Conservation (phyloP, 2,113 vertebrate species). For the Petaurus breviceps region DNA sequence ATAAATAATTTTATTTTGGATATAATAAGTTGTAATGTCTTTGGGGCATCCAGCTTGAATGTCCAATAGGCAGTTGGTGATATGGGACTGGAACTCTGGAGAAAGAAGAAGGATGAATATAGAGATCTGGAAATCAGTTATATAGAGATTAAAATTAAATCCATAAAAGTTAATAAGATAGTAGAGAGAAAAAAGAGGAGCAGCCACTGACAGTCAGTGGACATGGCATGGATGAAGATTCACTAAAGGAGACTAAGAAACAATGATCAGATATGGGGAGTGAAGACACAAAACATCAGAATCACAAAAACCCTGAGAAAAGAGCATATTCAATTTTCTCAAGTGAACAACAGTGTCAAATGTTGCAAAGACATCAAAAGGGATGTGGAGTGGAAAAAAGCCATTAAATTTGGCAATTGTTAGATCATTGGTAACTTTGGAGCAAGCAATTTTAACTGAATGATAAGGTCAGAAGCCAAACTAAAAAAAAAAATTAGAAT, state of each 20-base stretch:
- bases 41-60: too few relatives aligned
- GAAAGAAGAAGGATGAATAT: not conserved
- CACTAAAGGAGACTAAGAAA: not conserved
- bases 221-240: not conserved
- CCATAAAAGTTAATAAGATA: not conserved
- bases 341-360: not conserved
- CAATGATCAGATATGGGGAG: not conserved
- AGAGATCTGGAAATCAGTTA: not conserved
- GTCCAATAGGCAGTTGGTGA: not conserved
- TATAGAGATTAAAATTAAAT: not conserved
- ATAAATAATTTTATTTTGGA: not conserved
- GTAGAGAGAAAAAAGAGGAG: not conserved
- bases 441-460: not conserved
- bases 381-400: not conserved
- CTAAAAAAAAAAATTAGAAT: not conserved
- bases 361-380: not conserved
- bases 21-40: not conserved
- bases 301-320: not conserved
- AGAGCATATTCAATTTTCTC: not conserved
- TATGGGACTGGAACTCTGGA: not conserved
- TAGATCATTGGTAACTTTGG: not conserved
- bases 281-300: not conserved
- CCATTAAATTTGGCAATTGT: not conserved
- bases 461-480: not conserved
- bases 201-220: not conserved